phyloP scores from a whole-genome alignment of 2,888 invertebrate species.

The Scaptomyza flava region DNA sequence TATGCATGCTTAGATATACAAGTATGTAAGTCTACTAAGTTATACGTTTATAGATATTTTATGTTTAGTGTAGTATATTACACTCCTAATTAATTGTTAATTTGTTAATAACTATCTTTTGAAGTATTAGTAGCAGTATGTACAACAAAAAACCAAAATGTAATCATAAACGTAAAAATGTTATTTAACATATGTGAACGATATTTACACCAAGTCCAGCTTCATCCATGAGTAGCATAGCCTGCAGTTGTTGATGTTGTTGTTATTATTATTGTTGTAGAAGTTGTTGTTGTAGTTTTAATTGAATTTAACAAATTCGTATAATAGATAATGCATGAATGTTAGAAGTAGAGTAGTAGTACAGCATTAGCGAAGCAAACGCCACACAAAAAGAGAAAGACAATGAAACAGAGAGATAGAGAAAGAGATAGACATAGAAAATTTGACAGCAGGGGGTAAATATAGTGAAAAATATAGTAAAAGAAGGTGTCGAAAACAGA shows the following conservation, averaged over 20 bases:
- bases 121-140: conserved; percentile 19
- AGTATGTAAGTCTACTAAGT: conserved; percentile 14
- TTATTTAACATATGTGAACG: conserved; percentile 73
- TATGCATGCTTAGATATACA: conserved; percentile 51
- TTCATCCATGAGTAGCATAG: conserved; percentile 96
- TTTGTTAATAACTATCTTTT: background rate
- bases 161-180: conserved; percentile 39
- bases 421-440: conserved; percentile 22
- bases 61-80: conserved; percentile 22
- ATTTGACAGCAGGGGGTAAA: conserved; percentile 1
- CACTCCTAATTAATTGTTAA: conserved; percentile 21
- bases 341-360: conserved; percentile 50
- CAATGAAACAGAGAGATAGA: conserved; percentile 30
- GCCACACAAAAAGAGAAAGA: conserved; percentile 46
- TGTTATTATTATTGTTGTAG: conserved; percentile 46
- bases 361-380: conserved; percentile 48
- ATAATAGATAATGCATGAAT: conserved; percentile 72
- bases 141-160: conserved; percentile 38
- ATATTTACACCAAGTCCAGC: conserved; percentile 95
- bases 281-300: conserved; percentile 44
- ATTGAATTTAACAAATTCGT: conserved; percentile 67
- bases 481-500: conserved; percentile 19
- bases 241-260: conserved; percentile 86
- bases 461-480: conserved; percentile 29
- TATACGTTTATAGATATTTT: conserved; percentile 11